Evolutionary conservation across 1,140 invertebrate species (phyloP).

Genomic region (Eueides isabella): DNA sequence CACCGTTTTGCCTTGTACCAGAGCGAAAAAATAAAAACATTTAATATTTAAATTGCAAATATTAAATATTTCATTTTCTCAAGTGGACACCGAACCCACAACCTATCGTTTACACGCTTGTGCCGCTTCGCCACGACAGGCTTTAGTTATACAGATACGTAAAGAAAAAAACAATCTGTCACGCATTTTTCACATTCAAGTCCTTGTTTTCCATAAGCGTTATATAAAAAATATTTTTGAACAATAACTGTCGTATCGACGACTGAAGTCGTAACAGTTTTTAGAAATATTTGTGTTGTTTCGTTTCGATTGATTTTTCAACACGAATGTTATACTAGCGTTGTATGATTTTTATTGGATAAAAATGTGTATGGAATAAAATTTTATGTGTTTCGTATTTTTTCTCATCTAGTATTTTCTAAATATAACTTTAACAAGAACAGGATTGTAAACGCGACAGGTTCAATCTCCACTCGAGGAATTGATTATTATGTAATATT

Average conservation of each 20-base stretch:
- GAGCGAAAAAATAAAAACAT: too few relatives aligned
- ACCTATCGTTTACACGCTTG: too few relatives aligned
- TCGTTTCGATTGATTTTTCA: background rate
- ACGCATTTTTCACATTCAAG: background rate
- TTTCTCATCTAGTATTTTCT: too few relatives aligned
- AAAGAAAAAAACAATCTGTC: background rate
- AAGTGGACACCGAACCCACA: too few relatives aligned
- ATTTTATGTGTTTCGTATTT: background rate
- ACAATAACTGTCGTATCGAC: background rate
- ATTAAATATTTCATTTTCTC: too few relatives aligned
- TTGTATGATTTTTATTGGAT: background rate
- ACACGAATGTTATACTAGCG: constrained; percentile 4
- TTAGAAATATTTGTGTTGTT: constrained; percentile 1
- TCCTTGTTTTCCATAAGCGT: background rate
- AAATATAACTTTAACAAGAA: too few relatives aligned
- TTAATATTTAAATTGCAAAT: too few relatives aligned
- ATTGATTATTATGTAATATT: too few relatives aligned
- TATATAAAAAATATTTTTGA: constrained; percentile 6
- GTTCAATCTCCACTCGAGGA: too few relatives aligned
- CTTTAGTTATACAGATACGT: background rate
- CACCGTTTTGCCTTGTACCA: too few relatives aligned
- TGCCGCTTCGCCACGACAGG: too few relatives aligned
- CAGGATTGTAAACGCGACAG: too few relatives aligned
- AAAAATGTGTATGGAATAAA: background rate
- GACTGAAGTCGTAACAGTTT: constrained; percentile 1